Conservation (phyloP, 2,113 vertebrate species). For the Dromaius novaehollandiae region DNA sequence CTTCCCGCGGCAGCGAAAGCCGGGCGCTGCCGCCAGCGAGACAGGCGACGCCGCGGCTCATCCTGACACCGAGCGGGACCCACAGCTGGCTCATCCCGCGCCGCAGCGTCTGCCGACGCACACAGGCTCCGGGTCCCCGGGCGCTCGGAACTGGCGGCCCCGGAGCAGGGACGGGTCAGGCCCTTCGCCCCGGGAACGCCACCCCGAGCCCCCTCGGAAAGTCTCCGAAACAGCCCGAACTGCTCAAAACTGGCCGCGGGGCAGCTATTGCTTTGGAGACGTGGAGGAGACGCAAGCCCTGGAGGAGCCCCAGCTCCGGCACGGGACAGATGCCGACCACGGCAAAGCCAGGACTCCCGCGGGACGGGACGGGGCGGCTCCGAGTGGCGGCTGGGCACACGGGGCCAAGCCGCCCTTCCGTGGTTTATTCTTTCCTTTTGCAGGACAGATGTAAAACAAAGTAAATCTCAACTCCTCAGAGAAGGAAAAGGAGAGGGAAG, state of each 20-base stretch:
- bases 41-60: not conserved
- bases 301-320: no score
- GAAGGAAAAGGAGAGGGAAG: not conserved
- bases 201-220: not conserved
- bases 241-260: not conserved
- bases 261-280: slow-evolving; percentile 66
- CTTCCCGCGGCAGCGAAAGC: not conserved
- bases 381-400: no score
- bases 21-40: no score
- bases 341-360: no score
- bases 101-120: not conserved
- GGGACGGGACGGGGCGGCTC: no score
- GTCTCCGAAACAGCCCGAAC: not conserved
- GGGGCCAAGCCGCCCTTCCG: not conserved
- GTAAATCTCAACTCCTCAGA: not conserved
- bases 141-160: not conserved
- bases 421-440: not conserved
- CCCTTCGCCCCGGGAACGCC: not conserved
- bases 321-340: no score
- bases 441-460: not conserved
- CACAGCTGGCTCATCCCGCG: not conserved
- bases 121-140: not conserved
- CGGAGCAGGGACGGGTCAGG: no score
- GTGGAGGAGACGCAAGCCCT: not conserved
- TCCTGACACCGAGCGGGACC: no score